phyloP scores from a whole-genome alignment of 2,113 vertebrate genomes.

The Murina feae region DNA sequence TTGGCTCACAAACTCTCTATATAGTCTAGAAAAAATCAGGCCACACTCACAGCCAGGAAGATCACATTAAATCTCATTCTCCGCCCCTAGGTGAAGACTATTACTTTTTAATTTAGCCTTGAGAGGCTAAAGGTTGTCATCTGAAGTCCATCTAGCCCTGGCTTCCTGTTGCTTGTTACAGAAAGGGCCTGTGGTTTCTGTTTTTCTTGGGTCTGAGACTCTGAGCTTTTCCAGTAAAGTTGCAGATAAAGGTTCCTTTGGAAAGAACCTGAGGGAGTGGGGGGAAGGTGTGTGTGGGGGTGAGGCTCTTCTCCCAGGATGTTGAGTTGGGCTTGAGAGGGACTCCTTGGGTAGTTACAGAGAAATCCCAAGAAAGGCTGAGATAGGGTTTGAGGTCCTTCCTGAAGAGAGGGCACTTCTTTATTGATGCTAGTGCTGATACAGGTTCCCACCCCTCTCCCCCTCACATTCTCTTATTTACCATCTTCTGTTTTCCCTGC shows the following conservation, averaged over 20 bases:
- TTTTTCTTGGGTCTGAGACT: conserved; percentile 25
- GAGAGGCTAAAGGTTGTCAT: not conserved
- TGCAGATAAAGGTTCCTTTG: conserved; percentile 12
- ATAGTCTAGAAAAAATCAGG: not conserved
- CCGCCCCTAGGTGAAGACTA: not conserved
- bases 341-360: not conserved
- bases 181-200: not conserved
- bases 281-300: not conserved
- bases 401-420: not conserved
- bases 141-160: not conserved
- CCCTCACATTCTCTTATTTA: not conserved
- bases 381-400: not conserved
- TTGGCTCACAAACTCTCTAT: not conserved
- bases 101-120: not conserved
- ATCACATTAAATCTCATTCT: not conserved
- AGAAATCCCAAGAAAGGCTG: not conserved
- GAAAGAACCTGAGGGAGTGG: not conserved
- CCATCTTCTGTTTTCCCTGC: not conserved
- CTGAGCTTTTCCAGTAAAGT: not conserved
- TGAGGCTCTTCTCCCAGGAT: not conserved
- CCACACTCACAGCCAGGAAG: not conserved
- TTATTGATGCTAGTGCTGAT: not conserved
- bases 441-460: not conserved
- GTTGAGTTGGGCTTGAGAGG: not conserved
- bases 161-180: not conserved